Conservation (phyloP, 2,888 invertebrate species). For the Troides helena region DNA sequence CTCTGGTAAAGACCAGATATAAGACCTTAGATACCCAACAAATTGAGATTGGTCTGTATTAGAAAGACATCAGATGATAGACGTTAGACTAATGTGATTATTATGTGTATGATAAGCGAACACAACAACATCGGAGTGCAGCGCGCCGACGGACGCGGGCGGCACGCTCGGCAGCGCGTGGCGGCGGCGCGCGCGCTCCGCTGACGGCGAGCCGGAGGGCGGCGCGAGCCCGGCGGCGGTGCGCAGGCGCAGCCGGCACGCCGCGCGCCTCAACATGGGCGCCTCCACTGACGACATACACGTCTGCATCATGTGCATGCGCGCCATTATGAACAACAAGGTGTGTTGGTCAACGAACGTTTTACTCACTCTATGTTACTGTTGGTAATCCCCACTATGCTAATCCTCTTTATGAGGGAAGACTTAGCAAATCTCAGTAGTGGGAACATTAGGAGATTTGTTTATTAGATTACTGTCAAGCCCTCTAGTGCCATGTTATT, state of each 20-base stretch:
- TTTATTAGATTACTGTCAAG: too few relatives aligned
- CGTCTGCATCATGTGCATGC: conserved; percentile 98
- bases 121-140: conserved; percentile 71
- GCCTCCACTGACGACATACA: conserved; percentile 99
- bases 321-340: conserved; percentile 99
- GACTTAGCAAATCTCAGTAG: too few relatives aligned
- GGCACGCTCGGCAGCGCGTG: conserved; percentile 63
- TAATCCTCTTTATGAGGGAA: too few relatives aligned
- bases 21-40: too few relatives aligned
- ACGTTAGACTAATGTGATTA: background rate
- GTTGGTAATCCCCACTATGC: too few relatives aligned
- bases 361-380: background rate
- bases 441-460: too few relatives aligned
- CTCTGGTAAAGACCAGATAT: too few relatives aligned
- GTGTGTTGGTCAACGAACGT: conserved; percentile 52
- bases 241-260: conserved; percentile 88
- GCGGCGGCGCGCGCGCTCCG: conserved; percentile 58
- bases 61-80: too few relatives aligned
- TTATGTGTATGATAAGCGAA: conserved; percentile 44
- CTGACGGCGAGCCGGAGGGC: conserved; percentile 57
- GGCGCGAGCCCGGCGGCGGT: conserved; percentile 63
- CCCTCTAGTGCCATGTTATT: too few relatives aligned
- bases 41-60: too few relatives aligned
- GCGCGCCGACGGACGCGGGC: conserved; percentile 54
- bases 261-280: conserved; percentile 94